Evolutionary conservation across 1,140 invertebrate species (phyloP).

Genomic region (Atta texana): DNA sequence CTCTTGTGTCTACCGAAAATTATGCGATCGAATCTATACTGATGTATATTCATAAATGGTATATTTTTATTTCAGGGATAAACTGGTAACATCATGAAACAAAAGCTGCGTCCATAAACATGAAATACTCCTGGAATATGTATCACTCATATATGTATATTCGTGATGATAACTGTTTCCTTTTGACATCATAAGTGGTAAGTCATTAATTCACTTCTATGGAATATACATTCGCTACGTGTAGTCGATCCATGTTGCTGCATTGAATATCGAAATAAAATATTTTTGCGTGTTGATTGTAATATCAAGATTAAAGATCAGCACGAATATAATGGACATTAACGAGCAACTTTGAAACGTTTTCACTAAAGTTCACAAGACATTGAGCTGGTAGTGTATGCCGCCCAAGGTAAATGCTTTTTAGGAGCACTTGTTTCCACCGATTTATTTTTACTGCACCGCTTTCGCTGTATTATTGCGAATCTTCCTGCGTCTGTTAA

Average conservation of each 20-base stretch:
- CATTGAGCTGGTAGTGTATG: not conserved
- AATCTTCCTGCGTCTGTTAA: slow-evolving; percentile 43
- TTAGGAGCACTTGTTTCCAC: not conserved
- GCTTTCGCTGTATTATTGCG: not conserved
- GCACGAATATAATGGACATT: not conserved
- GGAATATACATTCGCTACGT: not conserved
- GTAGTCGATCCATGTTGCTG: not conserved
- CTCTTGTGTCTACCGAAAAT: not conserved
- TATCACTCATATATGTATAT: slow-evolving; percentile 10
- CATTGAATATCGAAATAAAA: slow-evolving; percentile 22
- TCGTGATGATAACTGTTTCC: not conserved
- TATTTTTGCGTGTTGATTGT: not conserved
- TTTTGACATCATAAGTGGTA: not conserved
- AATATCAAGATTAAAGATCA: slow-evolving; percentile 46
- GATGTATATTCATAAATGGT: not conserved
- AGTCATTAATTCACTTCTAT: slow-evolving; percentile 24
- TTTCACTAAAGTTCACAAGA: slow-evolving; percentile 6
- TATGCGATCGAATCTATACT: not conserved
- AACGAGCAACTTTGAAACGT: slow-evolving; percentile 19
- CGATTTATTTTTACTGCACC: slow-evolving; percentile 28
- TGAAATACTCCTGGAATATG: not conserved
- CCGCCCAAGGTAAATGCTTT: not conserved
- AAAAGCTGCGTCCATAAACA: not conserved
- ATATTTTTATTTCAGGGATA: slow-evolving; percentile 3
- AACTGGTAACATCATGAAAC: not conserved